Conservation (phyloP, 2,113 vertebrate species). For the Eretmochelys imbricata region DNA sequence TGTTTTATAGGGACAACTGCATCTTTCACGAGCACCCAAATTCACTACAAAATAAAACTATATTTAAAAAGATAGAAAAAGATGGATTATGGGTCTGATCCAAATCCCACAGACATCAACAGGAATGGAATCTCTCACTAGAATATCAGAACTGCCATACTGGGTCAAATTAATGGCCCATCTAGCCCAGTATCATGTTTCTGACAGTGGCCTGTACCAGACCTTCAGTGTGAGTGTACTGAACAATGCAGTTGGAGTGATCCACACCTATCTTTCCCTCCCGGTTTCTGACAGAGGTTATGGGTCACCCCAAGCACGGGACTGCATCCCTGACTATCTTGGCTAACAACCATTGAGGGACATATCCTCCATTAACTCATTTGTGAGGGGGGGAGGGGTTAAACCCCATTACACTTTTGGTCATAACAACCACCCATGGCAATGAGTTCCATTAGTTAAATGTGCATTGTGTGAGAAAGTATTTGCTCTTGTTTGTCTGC, state of each 20-base stretch:
- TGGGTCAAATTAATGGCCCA: neutral
- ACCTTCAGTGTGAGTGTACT: neutral
- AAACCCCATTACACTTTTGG: neutral
- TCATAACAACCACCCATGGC: neutral
- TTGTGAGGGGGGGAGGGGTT: too few species aligned
- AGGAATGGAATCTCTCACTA: neutral
- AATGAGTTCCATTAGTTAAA: too few species aligned
- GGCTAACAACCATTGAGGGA: neutral
- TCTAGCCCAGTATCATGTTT: neutral
- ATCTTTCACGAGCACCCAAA: neutral
- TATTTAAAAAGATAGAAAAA: neutral
- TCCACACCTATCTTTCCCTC: too few species aligned
- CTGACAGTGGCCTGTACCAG: neutral
- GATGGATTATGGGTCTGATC: neutral
- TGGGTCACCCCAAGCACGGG: neutral
- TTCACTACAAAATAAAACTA: neutral
- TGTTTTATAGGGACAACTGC: fast-evolving
- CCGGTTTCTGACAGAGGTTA: too few species aligned
- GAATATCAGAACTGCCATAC: neutral
- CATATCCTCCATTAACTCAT: neutral
- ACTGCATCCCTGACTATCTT: neutral
- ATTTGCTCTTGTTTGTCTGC: too few species aligned
- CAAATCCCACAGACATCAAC: neutral
- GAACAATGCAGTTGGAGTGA: neutral
- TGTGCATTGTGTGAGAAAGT: too few species aligned